Evolutionary conservation across 2,113 vertebrate species (phyloP).

Genomic region (Catagonus wagneri): DNA sequence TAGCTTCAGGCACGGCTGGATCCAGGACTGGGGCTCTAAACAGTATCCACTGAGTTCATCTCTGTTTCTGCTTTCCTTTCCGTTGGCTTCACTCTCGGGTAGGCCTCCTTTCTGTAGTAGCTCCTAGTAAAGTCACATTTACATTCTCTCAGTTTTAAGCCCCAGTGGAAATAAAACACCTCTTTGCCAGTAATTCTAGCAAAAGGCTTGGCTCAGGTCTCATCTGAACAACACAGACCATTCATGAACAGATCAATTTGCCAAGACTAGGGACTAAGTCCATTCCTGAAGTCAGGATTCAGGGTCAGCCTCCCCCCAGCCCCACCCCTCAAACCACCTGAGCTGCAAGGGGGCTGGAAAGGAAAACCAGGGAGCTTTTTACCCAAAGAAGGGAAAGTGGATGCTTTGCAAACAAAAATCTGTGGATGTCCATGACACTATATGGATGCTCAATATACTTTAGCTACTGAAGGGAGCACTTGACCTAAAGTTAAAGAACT

Average conservation of each 20-base stretch:
- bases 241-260: background rate
- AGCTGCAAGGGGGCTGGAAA: too few relatives aligned
- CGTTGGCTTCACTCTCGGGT: background rate
- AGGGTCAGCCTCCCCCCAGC: background rate
- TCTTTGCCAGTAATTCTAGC: background rate
- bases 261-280: background rate
- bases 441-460: too few relatives aligned
- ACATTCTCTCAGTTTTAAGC: background rate
- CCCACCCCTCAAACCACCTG: background rate
- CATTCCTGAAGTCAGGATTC: background rate
- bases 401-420: background rate
- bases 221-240: background rate
- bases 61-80: background rate
- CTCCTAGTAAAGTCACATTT: background rate
- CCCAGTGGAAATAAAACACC: background rate
- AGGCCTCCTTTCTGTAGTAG: background rate
- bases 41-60: background rate
- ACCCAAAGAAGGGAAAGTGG: background rate
- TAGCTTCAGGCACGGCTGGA: background rate
- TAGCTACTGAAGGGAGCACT: background rate
- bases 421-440: fast-evolving
- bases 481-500: background rate
- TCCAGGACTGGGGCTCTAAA: background rate
- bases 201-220: background rate
- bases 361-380: background rate